phyloP scores from a whole-genome alignment of 2,888 invertebrate species.

The Aleiodes testaceus region DNA sequence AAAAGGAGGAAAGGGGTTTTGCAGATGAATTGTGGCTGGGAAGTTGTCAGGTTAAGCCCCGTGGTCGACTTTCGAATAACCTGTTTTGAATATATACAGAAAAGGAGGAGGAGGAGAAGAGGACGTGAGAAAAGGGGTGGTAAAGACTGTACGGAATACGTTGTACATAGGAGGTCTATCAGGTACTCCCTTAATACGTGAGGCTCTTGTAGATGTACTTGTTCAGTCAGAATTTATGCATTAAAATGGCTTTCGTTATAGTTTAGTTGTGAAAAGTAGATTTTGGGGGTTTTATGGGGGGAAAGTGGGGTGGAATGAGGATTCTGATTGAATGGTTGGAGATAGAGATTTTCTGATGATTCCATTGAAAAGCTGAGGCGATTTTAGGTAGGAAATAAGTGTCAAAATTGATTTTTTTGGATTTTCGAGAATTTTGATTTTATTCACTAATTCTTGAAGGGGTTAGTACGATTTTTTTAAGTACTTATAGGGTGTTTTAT shows the following conservation, averaged over 20 bases:
- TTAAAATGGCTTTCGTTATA: neutral
- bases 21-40: conserved; percentile 28
- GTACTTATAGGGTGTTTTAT: too few relatives aligned
- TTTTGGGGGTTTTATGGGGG: neutral
- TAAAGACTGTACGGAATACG: conserved; percentile 22
- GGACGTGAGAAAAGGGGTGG: conserved; percentile 28
- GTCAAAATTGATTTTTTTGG: too few relatives aligned
- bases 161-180: conserved; percentile 26
- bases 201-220: conserved; percentile 31
- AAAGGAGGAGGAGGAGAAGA: neutral
- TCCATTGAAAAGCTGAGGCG: too few relatives aligned
- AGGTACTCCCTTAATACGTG: conserved; percentile 26
- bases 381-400: too few relatives aligned
- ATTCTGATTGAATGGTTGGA: too few relatives aligned
- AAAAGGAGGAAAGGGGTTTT: conserved; percentile 5
- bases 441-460: too few relatives aligned
- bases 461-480: too few relatives aligned
- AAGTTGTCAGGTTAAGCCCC: conserved; percentile 38
- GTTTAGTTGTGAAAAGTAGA: neutral
- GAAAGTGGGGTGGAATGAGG: too few relatives aligned
- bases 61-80: conserved; percentile 32
- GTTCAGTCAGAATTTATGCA: conserved; percentile 19
- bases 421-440: too few relatives aligned
- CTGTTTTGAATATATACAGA: conserved; percentile 28
- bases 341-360: too few relatives aligned